A percentile compares a stretch with the other conserved stretches of the same genome.
Conservation (phyloP, 2,888 invertebrate genomes). For the Zele albiditarsus region DNA sequence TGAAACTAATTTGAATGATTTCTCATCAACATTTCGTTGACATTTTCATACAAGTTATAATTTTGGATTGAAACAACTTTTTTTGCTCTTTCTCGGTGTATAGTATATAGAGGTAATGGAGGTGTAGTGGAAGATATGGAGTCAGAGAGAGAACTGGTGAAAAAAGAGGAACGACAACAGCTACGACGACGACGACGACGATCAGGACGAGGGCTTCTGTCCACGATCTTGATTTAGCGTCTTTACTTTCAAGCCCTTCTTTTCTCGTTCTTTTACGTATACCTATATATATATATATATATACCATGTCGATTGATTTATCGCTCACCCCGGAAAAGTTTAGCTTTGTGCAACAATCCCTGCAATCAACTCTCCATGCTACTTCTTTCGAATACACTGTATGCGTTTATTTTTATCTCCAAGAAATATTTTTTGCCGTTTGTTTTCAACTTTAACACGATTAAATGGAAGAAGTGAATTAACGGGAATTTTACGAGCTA, state of each 20-base stretch:
- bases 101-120: not conserved
- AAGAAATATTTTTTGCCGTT: constrained; percentile 26
- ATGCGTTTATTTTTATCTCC: not conserved
- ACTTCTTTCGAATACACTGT: constrained; percentile 1
- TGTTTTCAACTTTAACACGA: constrained; percentile 16
- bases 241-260: constrained; percentile 59
- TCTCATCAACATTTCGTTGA: too few species aligned
- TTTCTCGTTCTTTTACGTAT: constrained; percentile 33
- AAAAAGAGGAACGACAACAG: constrained; percentile 37
- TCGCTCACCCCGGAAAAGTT: constrained; percentile 46
- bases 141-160: constrained; percentile 28
- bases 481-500: constrained; percentile 50
- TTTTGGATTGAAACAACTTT: too few species aligned
- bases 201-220: constrained; percentile 50
- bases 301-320: constrained; percentile 50
- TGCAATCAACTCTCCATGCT: constrained; percentile 25
- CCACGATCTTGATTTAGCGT: constrained; percentile 67
- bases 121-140: constrained; percentile 1
- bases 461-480: constrained; percentile 33
- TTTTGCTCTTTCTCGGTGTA: too few species aligned
- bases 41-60: too few species aligned
- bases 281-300: constrained; percentile 2
- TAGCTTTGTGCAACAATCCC: constrained; percentile 19
- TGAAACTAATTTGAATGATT: too few species aligned
- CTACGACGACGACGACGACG: not conserved